Conservation (phyloP, 2,113 vertebrate genomes). For the Addax nasomaculatus region DNA sequence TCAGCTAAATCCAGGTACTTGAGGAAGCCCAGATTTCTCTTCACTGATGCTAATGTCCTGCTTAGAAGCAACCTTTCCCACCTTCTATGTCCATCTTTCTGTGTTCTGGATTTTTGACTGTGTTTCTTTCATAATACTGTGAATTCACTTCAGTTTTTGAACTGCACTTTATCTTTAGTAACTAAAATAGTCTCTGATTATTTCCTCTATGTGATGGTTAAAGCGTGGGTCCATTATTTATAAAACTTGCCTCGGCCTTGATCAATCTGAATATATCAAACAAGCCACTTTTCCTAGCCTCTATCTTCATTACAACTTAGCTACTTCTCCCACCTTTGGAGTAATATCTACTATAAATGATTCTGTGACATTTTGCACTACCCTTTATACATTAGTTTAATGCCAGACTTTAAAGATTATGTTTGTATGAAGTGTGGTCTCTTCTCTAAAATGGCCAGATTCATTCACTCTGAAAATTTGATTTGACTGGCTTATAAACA, state of each 20-base stretch:
- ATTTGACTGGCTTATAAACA: neutral
- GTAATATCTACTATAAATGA: neutral
- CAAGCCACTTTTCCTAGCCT: neutral
- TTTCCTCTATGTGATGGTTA: neutral
- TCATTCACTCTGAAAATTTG: neutral
- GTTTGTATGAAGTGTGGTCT: neutral
- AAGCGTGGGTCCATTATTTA: neutral
- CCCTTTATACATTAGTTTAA: conserved; percentile 5
- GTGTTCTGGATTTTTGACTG: neutral
- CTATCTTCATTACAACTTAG: neutral
- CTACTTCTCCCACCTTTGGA: neutral
- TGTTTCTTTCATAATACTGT: neutral
- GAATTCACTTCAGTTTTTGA: neutral
- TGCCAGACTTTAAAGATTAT: neutral
- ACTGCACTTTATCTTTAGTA: neutral
- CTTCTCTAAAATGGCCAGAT: neutral
- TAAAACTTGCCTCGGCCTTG: neutral
- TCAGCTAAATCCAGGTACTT: neutral
- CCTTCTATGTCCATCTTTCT: neutral
- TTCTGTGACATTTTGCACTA: neutral
- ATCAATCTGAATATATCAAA: neutral
- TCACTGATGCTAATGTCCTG: neutral
- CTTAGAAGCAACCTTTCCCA: neutral
- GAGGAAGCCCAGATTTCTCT: neutral
- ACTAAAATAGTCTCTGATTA: neutral